Conservation (phyloP, 1,140 invertebrate genomes). For the Mya arenaria region DNA sequence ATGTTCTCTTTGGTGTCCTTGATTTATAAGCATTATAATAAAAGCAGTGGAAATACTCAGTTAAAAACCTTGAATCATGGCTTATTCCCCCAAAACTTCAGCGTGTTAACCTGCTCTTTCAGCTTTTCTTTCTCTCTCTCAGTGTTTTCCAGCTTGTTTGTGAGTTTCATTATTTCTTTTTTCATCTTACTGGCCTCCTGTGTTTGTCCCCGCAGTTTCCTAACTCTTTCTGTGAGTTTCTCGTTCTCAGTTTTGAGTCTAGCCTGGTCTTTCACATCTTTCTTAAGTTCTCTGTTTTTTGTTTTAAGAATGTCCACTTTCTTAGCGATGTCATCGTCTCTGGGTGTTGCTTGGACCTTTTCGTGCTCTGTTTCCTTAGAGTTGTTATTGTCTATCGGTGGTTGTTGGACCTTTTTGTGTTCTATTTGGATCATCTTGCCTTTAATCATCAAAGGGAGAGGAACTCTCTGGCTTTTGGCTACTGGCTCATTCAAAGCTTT, state of each 20-base stretch:
- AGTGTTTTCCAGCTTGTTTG: conserved; percentile 40
- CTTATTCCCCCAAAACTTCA: no score
- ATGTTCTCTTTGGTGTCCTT: no score
- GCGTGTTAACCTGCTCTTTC: no score
- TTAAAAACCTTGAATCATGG: no score
- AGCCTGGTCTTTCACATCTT: conserved; percentile 13
- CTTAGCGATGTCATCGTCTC: no score
- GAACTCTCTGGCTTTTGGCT: no score
- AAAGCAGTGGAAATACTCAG: no score
- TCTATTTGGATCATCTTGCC: no score
- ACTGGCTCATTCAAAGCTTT: conserved; percentile 37
- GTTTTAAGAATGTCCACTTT: conserved; percentile 8
- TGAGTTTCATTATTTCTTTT: conserved; percentile 36
- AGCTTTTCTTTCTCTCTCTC: no score
- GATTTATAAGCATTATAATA: no score
- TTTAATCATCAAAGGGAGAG: no score
- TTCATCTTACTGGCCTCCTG: conserved; percentile 45
- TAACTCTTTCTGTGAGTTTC: conserved; percentile 27
- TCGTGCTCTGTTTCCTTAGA: conserved; percentile 23
- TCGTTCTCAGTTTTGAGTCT: conserved; percentile 49
- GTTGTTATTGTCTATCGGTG: conserved; percentile 29
- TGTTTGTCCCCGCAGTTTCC: conserved; percentile 37
- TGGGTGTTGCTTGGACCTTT: neutral
- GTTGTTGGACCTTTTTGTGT: conserved; percentile 27
- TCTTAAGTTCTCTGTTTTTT: conserved; percentile 47